phyloP scores from a whole-genome alignment of 2,888 invertebrate species.

The Ochropleura plecta region DNA sequence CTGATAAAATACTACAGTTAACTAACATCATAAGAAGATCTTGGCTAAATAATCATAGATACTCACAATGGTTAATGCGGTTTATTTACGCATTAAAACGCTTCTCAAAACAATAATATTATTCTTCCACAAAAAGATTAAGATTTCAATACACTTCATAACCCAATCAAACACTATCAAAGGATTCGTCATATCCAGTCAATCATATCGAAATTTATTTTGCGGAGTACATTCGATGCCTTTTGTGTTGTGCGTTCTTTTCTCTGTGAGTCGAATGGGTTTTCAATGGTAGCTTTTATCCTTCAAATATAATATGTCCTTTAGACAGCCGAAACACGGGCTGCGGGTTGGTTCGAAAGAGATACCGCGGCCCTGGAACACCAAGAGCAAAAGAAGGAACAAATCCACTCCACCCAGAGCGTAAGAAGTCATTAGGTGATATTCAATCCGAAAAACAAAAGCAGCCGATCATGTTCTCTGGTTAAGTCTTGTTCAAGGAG shows the following conservation, averaged over 20 bases:
- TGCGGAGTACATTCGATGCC: conserved; percentile 14
- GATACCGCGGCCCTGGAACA: too few relatives aligned
- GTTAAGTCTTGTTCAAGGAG: too few relatives aligned
- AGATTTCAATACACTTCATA: neutral
- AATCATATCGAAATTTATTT: conserved; percentile 5
- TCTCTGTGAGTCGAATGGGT: conserved; percentile 44
- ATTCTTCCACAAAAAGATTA: neutral
- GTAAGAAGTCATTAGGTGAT: too few relatives aligned
- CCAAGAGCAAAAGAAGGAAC: too few relatives aligned
- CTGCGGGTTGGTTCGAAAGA: too few relatives aligned
- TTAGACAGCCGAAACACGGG: neutral
- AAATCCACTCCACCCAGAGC: too few relatives aligned
- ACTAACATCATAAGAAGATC: neutral
- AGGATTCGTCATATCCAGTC: neutral
- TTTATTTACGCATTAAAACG: too few relatives aligned
- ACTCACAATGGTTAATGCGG: too few relatives aligned
- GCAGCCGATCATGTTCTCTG: too few relatives aligned
- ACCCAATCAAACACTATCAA: neutral
- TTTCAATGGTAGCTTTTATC: conserved; percentile 57
- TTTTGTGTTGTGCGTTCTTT: conserved; percentile 29
- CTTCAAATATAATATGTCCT: conserved; percentile 23
- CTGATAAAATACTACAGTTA: neutral
- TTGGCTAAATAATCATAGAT: too few relatives aligned
- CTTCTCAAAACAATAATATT: neutral
- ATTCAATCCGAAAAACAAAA: too few relatives aligned